A percentile compares a stretch with the other conserved stretches of the same genome.
Evolutionary conservation across 2,797 vertebrate species (phyloP).

Genomic region (Helostoma temminkii): DNA sequence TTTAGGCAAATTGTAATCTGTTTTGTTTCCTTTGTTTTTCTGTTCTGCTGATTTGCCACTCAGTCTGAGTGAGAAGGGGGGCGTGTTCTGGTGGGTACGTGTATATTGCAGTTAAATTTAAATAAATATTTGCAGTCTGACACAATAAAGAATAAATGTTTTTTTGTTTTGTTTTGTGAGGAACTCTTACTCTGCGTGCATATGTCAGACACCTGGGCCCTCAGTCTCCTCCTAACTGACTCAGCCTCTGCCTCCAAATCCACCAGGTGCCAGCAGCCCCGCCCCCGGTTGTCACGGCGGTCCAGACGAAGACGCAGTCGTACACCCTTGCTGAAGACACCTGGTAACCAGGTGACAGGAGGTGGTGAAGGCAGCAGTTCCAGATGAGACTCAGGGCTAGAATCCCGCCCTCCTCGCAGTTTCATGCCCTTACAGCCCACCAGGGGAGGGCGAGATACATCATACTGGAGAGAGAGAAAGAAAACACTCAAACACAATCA

Average conservation of each 20-base stretch:
- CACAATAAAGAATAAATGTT: too few relatives aligned
- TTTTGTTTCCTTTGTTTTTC: too few relatives aligned
- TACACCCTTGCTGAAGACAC: constrained; percentile 72
- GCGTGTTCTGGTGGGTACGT: too few relatives aligned
- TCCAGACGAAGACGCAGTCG: constrained; percentile 78
- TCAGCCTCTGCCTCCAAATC: constrained; percentile 66
- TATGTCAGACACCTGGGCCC: constrained; percentile 34
- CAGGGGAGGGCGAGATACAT: constrained; percentile 51
- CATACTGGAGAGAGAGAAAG: constrained; percentile 57
- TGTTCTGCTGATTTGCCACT: too few relatives aligned
- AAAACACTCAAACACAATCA: not conserved
- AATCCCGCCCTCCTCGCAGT: constrained; percentile 68
- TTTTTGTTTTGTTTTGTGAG: too few relatives aligned
- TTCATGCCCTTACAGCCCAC: constrained; percentile 75
- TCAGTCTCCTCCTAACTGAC: constrained; percentile 36
- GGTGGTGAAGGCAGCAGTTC: constrained; percentile 26
- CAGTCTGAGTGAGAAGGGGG: too few relatives aligned
- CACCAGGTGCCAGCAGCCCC: constrained; percentile 81
- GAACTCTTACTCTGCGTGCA: constrained; percentile 67
- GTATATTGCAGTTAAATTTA: too few relatives aligned
- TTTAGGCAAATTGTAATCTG: too few relatives aligned
- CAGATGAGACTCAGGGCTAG: constrained; percentile 40
- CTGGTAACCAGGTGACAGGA: constrained; percentile 75
- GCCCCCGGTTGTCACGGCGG: constrained; percentile 68
- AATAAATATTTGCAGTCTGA: not conserved